A percentile compares a stretch with the other conserved stretches of the same genome.
These are phyloP conservation scores for Taenaris catops DNA, from an alignment of 2,888 invertebrate genomes.

Conservation along the genomic window DNA sequence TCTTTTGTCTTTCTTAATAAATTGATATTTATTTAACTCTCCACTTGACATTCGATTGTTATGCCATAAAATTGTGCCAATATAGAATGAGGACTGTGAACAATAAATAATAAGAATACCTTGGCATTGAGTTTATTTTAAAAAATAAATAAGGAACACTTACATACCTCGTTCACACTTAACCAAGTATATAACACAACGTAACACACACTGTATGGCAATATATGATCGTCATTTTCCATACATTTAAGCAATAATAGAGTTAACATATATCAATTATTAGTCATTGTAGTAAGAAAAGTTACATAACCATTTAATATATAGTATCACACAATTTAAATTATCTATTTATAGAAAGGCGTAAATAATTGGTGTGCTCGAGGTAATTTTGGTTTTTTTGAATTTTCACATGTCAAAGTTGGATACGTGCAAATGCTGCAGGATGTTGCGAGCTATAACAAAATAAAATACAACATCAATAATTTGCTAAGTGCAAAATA, in stretches of 20 bases:
- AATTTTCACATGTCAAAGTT: constrained; percentile 81
- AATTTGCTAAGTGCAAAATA: too few species aligned
- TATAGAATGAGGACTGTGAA: constrained; percentile 22
- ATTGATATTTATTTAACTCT: constrained; percentile 35
- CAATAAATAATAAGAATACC: constrained; percentile 17
- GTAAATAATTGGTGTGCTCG: too few species aligned
- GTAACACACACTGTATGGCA: too few species aligned
- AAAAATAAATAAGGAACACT: too few species aligned
- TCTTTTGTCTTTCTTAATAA: constrained; percentile 71
- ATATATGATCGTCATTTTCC: too few species aligned
- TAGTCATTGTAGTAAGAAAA: too few species aligned
- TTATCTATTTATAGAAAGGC: constrained; percentile 11
- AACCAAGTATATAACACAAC: too few species aligned
- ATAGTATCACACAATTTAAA: constrained; percentile 15
- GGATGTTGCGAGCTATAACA: constrained; percentile 86
- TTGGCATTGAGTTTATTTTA: constrained; percentile 17
- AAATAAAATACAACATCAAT: too few species aligned
- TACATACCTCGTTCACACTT: too few species aligned
- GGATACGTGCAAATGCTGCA: constrained; percentile 90
- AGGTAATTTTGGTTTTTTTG: too few species aligned
- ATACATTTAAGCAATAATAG: too few species aligned
- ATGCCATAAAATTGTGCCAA: constrained; percentile 42
- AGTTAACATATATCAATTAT: too few species aligned
- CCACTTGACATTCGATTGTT: constrained; percentile 3
- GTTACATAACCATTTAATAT: constrained; percentile 3